Evolutionary conservation across 1,140 invertebrate genomes (phyloP).

Genomic region (Aphaenogaster floridana): DNA sequence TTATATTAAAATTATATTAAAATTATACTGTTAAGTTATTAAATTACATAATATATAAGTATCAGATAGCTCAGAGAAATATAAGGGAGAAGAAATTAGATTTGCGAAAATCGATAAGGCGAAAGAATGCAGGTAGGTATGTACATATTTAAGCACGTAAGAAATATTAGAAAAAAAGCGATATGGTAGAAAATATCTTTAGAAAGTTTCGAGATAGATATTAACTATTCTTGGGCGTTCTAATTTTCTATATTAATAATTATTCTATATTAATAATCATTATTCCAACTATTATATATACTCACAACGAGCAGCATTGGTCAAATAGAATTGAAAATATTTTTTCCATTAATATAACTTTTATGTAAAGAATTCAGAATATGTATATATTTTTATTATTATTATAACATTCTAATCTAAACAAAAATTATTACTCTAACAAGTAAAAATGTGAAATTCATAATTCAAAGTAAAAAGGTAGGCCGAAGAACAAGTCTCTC

Average conservation of each 20-base stretch:
- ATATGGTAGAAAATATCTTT: not conserved
- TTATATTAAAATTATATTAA: not conserved
- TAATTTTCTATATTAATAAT: slow-evolving; percentile 4
- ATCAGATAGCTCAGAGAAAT: not conserved
- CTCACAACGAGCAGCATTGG: not conserved
- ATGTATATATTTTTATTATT: not conserved
- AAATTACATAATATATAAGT: slow-evolving; percentile 1
- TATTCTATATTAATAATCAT: not conserved
- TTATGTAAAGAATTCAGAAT: not conserved
- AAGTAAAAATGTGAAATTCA: not conserved
- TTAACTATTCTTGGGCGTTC: not conserved
- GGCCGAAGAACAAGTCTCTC: not conserved
- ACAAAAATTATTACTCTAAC: not conserved
- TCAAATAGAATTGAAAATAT: not conserved
- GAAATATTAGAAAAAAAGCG: not conserved
- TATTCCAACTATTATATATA: not conserved
- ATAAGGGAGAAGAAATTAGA: not conserved
- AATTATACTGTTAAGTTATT: not conserved
- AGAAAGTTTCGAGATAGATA: not conserved
- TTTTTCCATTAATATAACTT: not conserved
- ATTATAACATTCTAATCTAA: not conserved
- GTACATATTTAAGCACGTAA: not conserved
- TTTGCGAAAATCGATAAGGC: slow-evolving; percentile 8
- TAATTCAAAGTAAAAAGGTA: not conserved
- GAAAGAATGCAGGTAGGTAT: not conserved